Conservation (phyloP, 1,140 invertebrate species). For the Orussus abietinus region DNA sequence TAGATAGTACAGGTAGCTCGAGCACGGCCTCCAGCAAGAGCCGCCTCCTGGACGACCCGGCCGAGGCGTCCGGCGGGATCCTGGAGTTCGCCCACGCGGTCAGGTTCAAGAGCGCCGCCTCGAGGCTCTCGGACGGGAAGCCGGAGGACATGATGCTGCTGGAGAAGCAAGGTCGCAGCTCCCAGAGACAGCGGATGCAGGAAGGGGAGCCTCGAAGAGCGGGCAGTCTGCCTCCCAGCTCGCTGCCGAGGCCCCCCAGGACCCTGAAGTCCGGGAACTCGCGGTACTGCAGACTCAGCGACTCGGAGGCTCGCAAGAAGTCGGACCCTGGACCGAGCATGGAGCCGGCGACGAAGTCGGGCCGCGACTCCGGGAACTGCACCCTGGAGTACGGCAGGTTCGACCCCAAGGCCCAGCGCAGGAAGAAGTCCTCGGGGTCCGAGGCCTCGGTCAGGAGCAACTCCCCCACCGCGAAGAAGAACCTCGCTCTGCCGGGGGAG, state of each 20-base stretch:
- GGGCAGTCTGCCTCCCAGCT: conserved; percentile 62
- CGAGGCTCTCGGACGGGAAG: conserved; percentile 45
- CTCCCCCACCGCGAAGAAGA: conserved; percentile 37
- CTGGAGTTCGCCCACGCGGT: conserved; percentile 41
- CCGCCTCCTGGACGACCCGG: conserved; percentile 53
- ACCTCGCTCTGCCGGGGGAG: conserved; percentile 26
- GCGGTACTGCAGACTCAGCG: conserved; percentile 58
- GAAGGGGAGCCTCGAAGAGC: conserved; percentile 49
- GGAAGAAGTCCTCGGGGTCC: conserved; percentile 58
- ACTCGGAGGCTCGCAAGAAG: conserved; percentile 54
- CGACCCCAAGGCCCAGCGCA: conserved; percentile 40
- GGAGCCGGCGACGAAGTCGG: conserved; percentile 25
- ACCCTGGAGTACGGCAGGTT: conserved; percentile 46
- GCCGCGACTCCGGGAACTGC: conserved; percentile 39
- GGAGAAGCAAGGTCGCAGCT: conserved; percentile 72
- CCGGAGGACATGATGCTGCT: conserved; percentile 69
- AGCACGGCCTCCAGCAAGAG: conserved; percentile 56
- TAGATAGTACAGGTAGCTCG: conserved; percentile 53
- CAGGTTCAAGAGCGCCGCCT: conserved; percentile 46
- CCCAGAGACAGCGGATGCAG: conserved; percentile 68
- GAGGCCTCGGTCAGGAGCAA: conserved; percentile 35
- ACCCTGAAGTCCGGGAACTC: conserved; percentile 56
- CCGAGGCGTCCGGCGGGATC: conserved; percentile 42
- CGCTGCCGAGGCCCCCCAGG: conserved; percentile 63
- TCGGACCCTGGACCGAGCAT: conserved; percentile 41